Evolutionary conservation across 1,140 invertebrate genomes (phyloP), one percentile per base, ranked within the genome.

Genomic region (Drosophila bipectinata): DNA sequence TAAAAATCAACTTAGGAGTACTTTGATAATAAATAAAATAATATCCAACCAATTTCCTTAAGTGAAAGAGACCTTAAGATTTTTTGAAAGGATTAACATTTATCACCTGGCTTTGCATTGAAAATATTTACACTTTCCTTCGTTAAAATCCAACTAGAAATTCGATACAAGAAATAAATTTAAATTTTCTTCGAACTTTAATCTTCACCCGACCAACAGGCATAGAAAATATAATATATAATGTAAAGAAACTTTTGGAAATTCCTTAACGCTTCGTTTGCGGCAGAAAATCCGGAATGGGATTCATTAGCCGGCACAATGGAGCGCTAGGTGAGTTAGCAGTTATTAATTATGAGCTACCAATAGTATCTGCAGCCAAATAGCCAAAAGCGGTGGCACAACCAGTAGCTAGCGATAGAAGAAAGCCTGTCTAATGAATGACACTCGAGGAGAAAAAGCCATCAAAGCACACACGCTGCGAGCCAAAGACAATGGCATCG

Each of bases 281-380:
- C 39, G 9, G 49, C 5, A 7, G 26, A 15, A 53, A 28, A 12
- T 57, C 28, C 24, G 34, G 55, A 75, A 85, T 81, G 82, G 45
- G 78, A 76, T 85, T 82, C 82, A 85, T 85, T 85, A 85, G 82
- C 7, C 26, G 69, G 47, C 30, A 78, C 81, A 84, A 85, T 85
- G 45, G 28, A 30, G 15, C 64, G 37, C 71, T 82, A 81, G 82
- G 78, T 88, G 63, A 87, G 78, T 87, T 88, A 82, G 72, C 74
- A 78, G 78, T 75, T 88, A 85, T 85, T 88, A 78, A 87, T 87
- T 82, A 62, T 49, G 69, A 52, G 57, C 55, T 52, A 71, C 37
- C 54, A 52, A 44, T 32, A 12, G 63, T 18, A 53, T 45, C 58
- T 71, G 28, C 26, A 28, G 26, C 39, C 41, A 57, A 49, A 66